Evolutionary conservation across 2,888 invertebrate species (phyloP).

Genomic region (Netelia melanura): DNA sequence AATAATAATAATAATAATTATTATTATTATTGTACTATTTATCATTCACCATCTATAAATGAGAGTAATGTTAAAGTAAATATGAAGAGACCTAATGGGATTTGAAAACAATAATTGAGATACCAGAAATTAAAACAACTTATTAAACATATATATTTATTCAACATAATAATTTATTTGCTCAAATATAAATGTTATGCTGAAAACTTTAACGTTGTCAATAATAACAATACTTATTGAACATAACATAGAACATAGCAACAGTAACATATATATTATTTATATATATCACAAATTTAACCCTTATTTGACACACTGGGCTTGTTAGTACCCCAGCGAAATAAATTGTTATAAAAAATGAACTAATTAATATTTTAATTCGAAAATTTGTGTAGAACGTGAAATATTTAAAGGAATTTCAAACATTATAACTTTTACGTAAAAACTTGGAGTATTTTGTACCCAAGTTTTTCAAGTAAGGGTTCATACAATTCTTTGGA

Average conservation of each 20-base stretch:
- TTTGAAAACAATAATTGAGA: not conserved
- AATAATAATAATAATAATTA: not conserved
- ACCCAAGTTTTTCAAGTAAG: no score
- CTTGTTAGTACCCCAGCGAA: not conserved
- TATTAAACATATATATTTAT: slow-evolving; percentile 7
- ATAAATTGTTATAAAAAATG: not conserved
- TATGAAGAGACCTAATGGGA: not conserved
- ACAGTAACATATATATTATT: not conserved
- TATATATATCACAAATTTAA: not conserved
- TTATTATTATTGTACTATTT: not conserved
- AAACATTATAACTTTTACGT: no score
- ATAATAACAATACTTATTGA: slow-evolving; percentile 30
- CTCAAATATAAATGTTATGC: no score
- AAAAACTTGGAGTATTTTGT: no score
- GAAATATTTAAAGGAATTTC: no score
- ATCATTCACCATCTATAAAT: not conserved
- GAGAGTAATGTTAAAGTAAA: not conserved
- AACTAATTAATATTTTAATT: not conserved
- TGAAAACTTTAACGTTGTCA: not conserved
- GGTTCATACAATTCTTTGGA: no score
- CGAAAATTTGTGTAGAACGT: no score
- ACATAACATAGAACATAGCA: slow-evolving; percentile 1
- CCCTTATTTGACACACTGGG: not conserved
- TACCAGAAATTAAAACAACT: not conserved
- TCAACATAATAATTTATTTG: slow-evolving; percentile 26